phyloP scores from a whole-genome alignment of 2,797 vertebrate species.

The Carapus acus region DNA sequence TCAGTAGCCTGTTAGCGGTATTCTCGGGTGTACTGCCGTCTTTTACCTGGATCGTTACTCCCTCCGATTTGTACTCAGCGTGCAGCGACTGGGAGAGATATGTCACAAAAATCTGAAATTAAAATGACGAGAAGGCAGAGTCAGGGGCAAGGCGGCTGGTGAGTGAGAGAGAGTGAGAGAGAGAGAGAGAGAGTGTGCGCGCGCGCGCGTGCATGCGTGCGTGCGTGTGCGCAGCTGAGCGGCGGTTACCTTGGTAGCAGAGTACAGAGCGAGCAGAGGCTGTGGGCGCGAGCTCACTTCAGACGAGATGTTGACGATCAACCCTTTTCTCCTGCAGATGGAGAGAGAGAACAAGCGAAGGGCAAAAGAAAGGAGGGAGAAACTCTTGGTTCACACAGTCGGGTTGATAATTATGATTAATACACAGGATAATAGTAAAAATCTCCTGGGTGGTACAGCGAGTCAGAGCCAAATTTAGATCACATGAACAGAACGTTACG shows the following conservation, averaged over 20 bases:
- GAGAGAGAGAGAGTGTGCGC: neutral
- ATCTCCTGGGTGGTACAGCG: too few species aligned
- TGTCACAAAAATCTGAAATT: constrained; percentile 67
- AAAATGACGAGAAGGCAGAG: constrained; percentile 11
- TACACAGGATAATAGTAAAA: too few species aligned
- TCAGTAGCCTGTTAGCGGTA: too few species aligned
- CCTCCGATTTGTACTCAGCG: constrained; percentile 68
- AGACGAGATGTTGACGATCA: constrained; percentile 80
- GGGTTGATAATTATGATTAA: too few species aligned
- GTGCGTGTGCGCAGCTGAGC: constrained; percentile 8
- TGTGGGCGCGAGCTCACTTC: constrained; percentile 49
- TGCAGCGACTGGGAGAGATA: constrained; percentile 71
- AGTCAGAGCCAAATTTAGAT: too few species aligned
- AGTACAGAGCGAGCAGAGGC: constrained; percentile 70
- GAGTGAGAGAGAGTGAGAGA: too few species aligned
- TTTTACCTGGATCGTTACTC: constrained; percentile 74
- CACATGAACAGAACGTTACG: too few species aligned
- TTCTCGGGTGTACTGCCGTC: too few species aligned
- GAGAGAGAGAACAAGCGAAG: constrained; percentile 17
- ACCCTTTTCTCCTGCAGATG: constrained; percentile 65
- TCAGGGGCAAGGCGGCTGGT: constrained; percentile 9
- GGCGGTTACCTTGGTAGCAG: constrained; percentile 79
- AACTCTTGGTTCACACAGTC: too few species aligned
- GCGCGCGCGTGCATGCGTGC: neutral
- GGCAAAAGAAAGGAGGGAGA: too few species aligned